phyloP scores from a whole-genome alignment of 2,888 invertebrate genomes.

The Drosophila antonietae region DNA sequence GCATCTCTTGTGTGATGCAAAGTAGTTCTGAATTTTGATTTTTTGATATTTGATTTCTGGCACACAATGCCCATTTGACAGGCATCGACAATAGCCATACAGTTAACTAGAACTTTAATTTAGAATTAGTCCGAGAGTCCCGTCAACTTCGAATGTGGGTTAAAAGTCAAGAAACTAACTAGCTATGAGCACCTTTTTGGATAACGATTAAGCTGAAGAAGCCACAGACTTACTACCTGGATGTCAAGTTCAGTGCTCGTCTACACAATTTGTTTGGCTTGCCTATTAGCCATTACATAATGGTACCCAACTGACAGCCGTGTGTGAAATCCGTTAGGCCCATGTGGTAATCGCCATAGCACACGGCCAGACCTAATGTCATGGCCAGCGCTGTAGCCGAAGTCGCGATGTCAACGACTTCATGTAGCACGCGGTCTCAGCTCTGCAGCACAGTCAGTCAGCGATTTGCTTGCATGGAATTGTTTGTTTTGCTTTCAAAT shows the following conservation, averaged over 20 bases:
- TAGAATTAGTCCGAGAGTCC: conserved; percentile 3
- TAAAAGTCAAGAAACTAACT: conserved; percentile 35
- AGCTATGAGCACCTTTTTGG: not conserved
- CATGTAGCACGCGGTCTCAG: not conserved
- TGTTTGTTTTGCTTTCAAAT: conserved; percentile 21
- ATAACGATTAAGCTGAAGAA: not conserved
- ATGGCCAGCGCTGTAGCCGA: conserved; percentile 29
- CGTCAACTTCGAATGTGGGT: conserved; percentile 33
- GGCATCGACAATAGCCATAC: conserved; percentile 34
- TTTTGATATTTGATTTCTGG: conserved; percentile 13
- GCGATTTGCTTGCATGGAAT: not conserved
- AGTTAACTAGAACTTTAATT: conserved; percentile 47
- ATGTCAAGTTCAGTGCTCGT: conserved; percentile 55
- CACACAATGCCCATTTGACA: conserved; percentile 30
- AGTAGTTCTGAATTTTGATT: conserved; percentile 10
- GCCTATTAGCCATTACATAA: conserved; percentile 61
- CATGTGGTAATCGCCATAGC: conserved; percentile 39
- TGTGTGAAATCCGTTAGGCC: conserved; percentile 72
- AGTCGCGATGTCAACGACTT: conserved; percentile 49
- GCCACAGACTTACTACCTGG: conserved; percentile 15
- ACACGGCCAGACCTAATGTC: conserved; percentile 44
- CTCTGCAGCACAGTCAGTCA: not conserved
- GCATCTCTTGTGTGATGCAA: conserved; percentile 32
- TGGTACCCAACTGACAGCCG: conserved; percentile 45
- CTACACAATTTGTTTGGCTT: conserved; percentile 31